phyloP scores from a whole-genome alignment of 2,888 invertebrate species.

The Diplazon laetatorius region DNA sequence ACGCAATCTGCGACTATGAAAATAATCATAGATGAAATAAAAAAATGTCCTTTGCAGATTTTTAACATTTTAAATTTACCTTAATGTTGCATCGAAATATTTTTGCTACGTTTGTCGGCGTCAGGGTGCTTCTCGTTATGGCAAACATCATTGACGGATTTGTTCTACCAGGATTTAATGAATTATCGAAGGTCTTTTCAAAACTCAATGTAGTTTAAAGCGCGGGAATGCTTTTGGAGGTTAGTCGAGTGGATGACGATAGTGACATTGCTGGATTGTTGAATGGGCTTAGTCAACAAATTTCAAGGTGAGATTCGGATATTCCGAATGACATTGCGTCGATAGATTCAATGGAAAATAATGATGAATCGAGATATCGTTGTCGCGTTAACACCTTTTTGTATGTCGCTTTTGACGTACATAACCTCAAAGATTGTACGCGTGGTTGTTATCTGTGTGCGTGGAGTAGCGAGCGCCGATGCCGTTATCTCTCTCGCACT shows the following conservation, averaged over 20 bases:
- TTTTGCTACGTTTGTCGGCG: not conserved
- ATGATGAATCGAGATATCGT: slow-evolving; percentile 3
- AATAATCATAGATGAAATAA: not conserved
- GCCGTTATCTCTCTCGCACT: too few species aligned
- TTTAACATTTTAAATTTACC: slow-evolving; percentile 28
- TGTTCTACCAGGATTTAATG: not conserved
- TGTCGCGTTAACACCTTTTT: not conserved
- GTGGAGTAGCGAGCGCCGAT: too few species aligned
- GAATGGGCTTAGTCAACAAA: not conserved
- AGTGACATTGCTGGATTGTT: not conserved
- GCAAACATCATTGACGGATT: slow-evolving; percentile 30
- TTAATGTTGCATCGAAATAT: not conserved
- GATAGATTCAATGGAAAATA: not conserved
- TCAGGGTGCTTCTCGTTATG: not conserved
- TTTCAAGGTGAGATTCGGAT: not conserved
- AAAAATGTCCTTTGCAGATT: not conserved
- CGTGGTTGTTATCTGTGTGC: not conserved
- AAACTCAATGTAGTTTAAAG: not conserved
- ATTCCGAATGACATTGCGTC: not conserved
- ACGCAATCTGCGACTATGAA: slow-evolving; percentile 7
- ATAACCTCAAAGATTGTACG: slow-evolving; percentile 21
- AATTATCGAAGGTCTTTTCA: not conserved
- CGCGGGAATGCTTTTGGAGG: not conserved
- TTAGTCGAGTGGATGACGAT: not conserved
- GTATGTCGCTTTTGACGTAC: not conserved